Percentiles rank a stretch among this genome's conserved stretches.
These are phyloP conservation scores for Polyommatus icarus DNA, from an alignment of 2,888 invertebrate genomes.

Conservation along the genomic window DNA sequence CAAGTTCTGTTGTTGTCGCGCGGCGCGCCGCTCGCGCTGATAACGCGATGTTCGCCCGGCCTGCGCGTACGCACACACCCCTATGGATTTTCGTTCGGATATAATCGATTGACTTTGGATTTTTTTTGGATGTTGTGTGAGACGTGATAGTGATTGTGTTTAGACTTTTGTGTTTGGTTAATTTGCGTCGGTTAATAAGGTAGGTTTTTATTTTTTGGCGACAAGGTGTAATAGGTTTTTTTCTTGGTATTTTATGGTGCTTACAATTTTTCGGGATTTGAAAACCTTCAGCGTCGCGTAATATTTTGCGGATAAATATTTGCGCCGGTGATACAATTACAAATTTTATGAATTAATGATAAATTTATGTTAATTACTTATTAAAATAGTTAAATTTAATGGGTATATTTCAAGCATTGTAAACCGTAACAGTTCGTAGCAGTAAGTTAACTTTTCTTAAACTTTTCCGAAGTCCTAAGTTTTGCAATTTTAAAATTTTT, in stretches of 20 bases:
- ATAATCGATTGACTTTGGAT: conserved; percentile 46
- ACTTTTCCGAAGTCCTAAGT: no score
- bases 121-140: conserved; percentile 40
- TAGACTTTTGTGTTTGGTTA: conserved; percentile 33
- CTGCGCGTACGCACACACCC: conserved; percentile 72
- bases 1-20: conserved; percentile 80
- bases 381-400: no score
- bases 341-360: neutral
- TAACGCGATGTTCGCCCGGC: conserved; percentile 77
- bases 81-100: conserved; percentile 66
- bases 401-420: no score
- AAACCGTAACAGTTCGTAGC: no score
- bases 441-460: no score
- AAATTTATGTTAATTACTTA: neutral
- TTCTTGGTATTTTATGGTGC: neutral
- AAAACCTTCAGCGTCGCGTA: neutral
- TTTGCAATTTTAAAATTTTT: no score
- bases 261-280: no score
- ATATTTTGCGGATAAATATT: neutral
- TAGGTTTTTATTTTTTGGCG: conserved; percentile 15
- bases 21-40: conserved; percentile 76
- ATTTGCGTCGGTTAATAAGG: conserved; percentile 47
- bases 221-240: neutral
- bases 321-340: neutral
- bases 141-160: conserved; percentile 45